Conservation (phyloP, 2,797 vertebrate genomes). For the Triplophysa yarkandensis region DNA sequence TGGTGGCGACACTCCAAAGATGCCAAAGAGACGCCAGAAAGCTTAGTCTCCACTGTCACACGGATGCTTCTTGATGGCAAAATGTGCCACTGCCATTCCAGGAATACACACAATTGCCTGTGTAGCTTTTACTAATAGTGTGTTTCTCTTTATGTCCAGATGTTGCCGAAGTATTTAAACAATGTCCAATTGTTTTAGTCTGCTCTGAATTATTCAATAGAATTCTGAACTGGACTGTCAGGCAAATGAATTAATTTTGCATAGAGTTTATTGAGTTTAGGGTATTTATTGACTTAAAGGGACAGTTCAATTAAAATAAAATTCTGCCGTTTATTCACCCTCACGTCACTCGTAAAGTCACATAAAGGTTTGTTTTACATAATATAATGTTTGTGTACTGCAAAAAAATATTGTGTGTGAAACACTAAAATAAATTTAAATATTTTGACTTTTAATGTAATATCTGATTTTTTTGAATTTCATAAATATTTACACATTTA, state of each 20-base stretch:
- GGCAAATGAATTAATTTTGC: not conserved
- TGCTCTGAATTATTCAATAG: not conserved
- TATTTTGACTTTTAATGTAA: too few relatives aligned
- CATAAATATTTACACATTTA: too few relatives aligned
- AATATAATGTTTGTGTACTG: too few relatives aligned
- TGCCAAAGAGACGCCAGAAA: slow-evolving; percentile 22
- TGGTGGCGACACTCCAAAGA: not conserved
- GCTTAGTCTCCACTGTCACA: slow-evolving; percentile 18
- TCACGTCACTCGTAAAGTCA: too few relatives aligned
- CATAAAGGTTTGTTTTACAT: too few relatives aligned
- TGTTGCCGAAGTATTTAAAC: not conserved
- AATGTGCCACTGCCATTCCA: not conserved
- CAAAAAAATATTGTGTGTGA: too few relatives aligned
- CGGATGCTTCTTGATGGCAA: not conserved
- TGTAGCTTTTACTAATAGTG: not conserved
- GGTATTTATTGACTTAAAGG: not conserved
- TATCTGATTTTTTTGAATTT: too few relatives aligned
- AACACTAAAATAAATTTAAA: too few relatives aligned
- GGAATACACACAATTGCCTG: not conserved
- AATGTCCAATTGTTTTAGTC: slow-evolving; percentile 2
- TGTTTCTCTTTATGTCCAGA: slow-evolving; percentile 5
- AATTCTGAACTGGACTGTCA: not conserved
- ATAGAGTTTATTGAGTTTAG: not conserved
- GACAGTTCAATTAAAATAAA: too few relatives aligned
- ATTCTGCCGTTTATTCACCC: too few relatives aligned